phyloP scores from a whole-genome alignment of 2,797 vertebrate species.

The Cossypha niveicapilla region DNA sequence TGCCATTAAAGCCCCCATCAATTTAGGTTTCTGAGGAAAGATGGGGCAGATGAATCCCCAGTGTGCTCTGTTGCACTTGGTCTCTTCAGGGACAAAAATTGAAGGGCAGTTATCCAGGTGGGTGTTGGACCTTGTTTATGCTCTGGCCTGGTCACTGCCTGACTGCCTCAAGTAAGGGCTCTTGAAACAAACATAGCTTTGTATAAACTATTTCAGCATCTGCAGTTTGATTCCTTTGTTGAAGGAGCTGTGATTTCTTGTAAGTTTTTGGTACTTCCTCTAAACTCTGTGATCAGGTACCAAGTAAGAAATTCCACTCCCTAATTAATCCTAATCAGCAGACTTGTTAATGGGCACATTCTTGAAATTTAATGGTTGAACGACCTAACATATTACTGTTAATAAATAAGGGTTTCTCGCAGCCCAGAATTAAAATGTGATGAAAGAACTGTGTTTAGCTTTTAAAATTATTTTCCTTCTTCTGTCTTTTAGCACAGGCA shows the following conservation, averaged over 20 bases:
- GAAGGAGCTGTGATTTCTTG: not conserved
- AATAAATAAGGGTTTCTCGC: not conserved
- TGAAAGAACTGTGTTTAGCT: not conserved
- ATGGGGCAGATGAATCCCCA: not conserved
- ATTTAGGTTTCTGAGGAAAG: not conserved
- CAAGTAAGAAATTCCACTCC: not conserved
- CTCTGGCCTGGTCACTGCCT: not conserved
- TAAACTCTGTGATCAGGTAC: not conserved
- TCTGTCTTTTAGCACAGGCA: not conserved
- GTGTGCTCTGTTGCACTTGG: not conserved
- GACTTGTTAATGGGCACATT: not conserved
- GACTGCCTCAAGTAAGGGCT: not conserved
- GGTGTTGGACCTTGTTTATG: fast-evolving
- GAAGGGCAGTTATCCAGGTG: not conserved
- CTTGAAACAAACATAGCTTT: not conserved
- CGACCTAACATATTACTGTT: not conserved
- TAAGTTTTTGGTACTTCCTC: not conserved
- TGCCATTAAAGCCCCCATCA: not conserved
- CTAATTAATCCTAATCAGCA: conserved; percentile 24
- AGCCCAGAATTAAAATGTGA: not conserved
- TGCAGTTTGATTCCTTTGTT: not conserved
- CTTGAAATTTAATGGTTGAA: not conserved
- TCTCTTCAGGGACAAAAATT: not conserved
- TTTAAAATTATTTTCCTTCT: not conserved
- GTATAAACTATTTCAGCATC: not conserved